phyloP scores from a whole-genome alignment of 2,797 vertebrate genomes.

The Megalops cyprinoides region DNA sequence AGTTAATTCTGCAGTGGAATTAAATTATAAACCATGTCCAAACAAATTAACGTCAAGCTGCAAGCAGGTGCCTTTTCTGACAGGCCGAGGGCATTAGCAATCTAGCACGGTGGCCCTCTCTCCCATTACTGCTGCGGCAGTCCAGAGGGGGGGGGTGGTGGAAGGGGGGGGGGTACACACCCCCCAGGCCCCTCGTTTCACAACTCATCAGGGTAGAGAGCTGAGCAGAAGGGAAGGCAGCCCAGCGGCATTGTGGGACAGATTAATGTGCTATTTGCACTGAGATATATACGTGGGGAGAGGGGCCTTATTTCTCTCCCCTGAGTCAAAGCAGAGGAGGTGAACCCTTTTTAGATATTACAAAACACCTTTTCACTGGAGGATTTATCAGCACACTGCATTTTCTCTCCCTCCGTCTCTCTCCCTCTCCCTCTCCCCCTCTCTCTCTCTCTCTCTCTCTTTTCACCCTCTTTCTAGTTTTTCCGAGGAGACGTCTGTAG shows the following conservation, averaged over 20 bases:
- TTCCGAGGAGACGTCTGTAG: constrained; percentile 40
- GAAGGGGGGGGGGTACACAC: too few species aligned
- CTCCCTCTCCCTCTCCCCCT: constrained; percentile 2
- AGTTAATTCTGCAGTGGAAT: constrained; percentile 72
- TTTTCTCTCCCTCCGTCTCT: constrained; percentile 60
- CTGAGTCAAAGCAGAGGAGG: constrained; percentile 39
- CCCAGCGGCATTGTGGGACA: constrained; percentile 47
- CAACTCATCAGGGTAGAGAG: constrained; percentile 54
- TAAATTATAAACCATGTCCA: constrained; percentile 77
- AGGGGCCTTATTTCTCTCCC: constrained; percentile 48
- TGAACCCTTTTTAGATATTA: constrained; percentile 8
- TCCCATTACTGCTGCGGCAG: constrained; percentile 48
- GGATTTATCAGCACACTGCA: constrained; percentile 62
- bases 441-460: constrained; percentile 58
- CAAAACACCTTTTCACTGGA: constrained; percentile 44
- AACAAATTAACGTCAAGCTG: constrained; percentile 75
- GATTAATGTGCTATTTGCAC: constrained; percentile 69
- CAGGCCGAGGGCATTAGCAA: constrained; percentile 62
- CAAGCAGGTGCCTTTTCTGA: constrained; percentile 71
- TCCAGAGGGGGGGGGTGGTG: too few species aligned
- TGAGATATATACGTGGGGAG: constrained; percentile 60
- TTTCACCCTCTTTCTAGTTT: constrained; percentile 42
- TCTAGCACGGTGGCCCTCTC: constrained; percentile 61
- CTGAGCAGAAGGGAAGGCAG: constrained; percentile 46
- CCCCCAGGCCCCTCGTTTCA: constrained; percentile 59